Evolutionary conservation across 1,140 invertebrate genomes (phyloP).

Genomic region (Sipha flava): DNA sequence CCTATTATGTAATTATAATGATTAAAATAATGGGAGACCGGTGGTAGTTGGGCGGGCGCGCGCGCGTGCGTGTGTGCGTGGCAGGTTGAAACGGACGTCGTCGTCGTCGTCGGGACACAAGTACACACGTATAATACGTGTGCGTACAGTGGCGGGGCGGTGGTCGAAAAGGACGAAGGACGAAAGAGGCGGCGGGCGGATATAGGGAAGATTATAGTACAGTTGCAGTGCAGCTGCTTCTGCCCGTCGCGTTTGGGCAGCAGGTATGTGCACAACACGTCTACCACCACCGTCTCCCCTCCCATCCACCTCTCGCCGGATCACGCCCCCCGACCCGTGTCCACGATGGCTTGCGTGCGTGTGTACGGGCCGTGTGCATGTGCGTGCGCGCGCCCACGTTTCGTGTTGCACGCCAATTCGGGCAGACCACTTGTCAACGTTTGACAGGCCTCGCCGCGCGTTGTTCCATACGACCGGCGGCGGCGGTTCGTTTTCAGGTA

Average conservation of each 20-base stretch:
- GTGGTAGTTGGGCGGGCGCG: not conserved
- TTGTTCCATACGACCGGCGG: not conserved
- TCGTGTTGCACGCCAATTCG: conserved; percentile 29
- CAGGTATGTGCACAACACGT: not conserved
- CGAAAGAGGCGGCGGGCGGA: not conserved
- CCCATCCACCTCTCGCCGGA: not conserved
- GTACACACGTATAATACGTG: too few species aligned
- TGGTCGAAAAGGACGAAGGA: not conserved
- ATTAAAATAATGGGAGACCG: conserved; percentile 12
- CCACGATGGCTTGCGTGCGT: too few species aligned
- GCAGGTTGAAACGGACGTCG: conserved; percentile 16
- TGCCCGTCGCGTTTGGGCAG: not conserved
- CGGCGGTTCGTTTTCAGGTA: not conserved
- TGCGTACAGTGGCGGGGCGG: not conserved
- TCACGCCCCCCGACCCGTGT: too few species aligned
- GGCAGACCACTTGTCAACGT: conserved; percentile 28
- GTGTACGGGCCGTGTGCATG: not conserved
- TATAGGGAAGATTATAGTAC: conserved; percentile 26
- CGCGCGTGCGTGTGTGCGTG: not conserved
- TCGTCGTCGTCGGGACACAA: too few species aligned
- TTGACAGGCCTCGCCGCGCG: conserved; percentile 19
- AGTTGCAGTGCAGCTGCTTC: not conserved
- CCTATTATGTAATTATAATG: conserved; percentile 17
- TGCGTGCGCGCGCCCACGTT: not conserved
- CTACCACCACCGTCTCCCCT: not conserved